These are phyloP conservation scores for Sorex araneus DNA, from an alignment of 2,113 vertebrate species.

Conservation along the genomic window DNA sequence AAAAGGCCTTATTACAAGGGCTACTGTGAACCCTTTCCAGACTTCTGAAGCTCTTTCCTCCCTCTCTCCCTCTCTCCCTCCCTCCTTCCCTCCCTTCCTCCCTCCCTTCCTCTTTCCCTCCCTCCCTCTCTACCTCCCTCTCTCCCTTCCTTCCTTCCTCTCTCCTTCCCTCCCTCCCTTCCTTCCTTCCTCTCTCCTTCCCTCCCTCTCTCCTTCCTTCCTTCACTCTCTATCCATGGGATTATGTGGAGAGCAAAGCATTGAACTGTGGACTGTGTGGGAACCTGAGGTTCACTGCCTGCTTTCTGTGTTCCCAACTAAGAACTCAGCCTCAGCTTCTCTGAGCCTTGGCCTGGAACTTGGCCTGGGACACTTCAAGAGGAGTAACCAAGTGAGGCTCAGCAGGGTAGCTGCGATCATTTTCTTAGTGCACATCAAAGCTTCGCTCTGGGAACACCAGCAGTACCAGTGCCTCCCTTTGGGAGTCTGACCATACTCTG, in stretches of 20 bases:
- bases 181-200: background rate
- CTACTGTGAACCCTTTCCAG: background rate
- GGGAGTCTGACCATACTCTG: too few relatives aligned
- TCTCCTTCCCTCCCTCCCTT: background rate
- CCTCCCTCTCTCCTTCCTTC: background rate
- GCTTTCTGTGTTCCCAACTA: background rate
- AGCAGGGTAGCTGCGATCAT: background rate
- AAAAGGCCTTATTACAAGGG: background rate
- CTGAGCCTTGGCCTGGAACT: background rate
- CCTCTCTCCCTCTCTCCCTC: background rate
- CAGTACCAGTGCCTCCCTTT: background rate
- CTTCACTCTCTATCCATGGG: background rate
- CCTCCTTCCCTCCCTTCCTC: background rate
- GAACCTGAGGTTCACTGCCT: background rate
- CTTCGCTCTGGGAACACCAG: background rate
- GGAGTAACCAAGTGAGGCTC: background rate
- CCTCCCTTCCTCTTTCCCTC: too few relatives aligned
- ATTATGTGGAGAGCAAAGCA: too few relatives aligned
- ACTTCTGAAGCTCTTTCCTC: background rate
- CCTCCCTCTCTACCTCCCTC: too few relatives aligned
- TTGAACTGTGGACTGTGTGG: too few relatives aligned
- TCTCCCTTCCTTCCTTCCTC: too few relatives aligned
- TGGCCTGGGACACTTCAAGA: background rate
- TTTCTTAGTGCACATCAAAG: background rate
- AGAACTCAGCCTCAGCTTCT: background rate